phyloP scores from a whole-genome alignment of 2,797 vertebrate species.

The Anabas testudineus region DNA sequence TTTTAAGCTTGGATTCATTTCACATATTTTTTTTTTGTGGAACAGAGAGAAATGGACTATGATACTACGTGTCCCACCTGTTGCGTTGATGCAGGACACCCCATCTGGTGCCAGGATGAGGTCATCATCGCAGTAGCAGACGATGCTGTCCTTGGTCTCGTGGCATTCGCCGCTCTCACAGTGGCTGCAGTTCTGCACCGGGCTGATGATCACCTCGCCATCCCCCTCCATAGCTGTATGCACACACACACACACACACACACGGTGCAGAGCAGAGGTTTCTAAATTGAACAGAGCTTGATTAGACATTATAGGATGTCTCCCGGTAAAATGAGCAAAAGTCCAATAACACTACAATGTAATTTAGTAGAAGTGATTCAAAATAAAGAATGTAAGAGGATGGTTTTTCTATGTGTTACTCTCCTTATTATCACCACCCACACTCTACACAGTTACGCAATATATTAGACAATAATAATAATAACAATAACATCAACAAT shows the following conservation, averaged over 20 bases:
- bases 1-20: conserved; percentile 33
- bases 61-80: conserved; percentile 66
- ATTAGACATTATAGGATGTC: conserved; percentile 25
- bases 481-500: conserved; percentile 2
- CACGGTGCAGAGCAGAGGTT: conserved; percentile 24
- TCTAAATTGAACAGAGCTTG: conserved; percentile 1
- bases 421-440: conserved; percentile 1
- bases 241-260: conserved; percentile 13
- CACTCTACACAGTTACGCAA: not conserved
- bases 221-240: conserved; percentile 91
- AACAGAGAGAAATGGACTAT: conserved; percentile 3
- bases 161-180: conserved; percentile 93
- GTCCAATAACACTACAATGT: conserved; percentile 23
- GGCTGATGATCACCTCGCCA: conserved; percentile 94
- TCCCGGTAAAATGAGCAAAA: conserved; percentile 6
- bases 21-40: conserved; percentile 31
- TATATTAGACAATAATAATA: not conserved
- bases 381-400: conserved; percentile 12
- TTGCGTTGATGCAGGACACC: conserved; percentile 89
- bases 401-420: not conserved
- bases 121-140: conserved; percentile 92
- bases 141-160: conserved; percentile 82
- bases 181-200: conserved; percentile 96
- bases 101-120: conserved; percentile 87
- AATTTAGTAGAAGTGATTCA: conserved; percentile 22